phyloP scores from a whole-genome alignment of 2,113 vertebrate species.

The Thalassarche chlororhynchos region DNA sequence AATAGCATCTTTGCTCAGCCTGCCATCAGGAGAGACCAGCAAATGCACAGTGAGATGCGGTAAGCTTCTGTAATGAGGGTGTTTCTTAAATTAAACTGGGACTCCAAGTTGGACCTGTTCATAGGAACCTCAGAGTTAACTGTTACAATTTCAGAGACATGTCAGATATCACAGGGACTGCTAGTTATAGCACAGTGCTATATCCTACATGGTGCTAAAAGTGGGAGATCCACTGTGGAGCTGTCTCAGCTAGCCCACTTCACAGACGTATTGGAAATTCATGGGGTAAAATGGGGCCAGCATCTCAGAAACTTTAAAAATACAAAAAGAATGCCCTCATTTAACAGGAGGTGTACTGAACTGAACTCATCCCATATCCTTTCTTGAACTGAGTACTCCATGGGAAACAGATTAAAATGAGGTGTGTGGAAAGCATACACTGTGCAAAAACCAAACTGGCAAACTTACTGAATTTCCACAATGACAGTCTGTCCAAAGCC shows the following conservation, averaged over 20 bases:
- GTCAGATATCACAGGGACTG: not conserved
- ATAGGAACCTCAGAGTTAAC: not conserved
- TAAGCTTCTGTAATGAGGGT: not conserved
- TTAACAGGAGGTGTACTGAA: not conserved
- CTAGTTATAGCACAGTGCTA: not conserved
- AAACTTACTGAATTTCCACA: constrained; percentile 55
- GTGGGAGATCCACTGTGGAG: not conserved
- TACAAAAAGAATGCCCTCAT: not conserved
- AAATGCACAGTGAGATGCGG: not conserved
- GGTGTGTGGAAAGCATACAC: not conserved
- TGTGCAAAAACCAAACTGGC: not conserved
- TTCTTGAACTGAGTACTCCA: not conserved
- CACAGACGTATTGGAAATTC: not conserved
- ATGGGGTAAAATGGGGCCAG: not conserved
- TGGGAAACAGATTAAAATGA: not conserved
- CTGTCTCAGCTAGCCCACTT: not conserved
- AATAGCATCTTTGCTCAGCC: not conserved
- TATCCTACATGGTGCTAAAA: not conserved
- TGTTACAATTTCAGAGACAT: not conserved
- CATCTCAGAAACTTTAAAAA: not conserved
- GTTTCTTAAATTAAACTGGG: not conserved
- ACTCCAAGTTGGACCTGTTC: not conserved
- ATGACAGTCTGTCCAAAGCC: constrained; percentile 13
- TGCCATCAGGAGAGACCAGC: not conserved
- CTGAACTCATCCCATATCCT: not conserved